Evolutionary conservation across 64 coral and sea anemone species (phyloP).

Genomic region (Astreopora myriophthalma): DNA sequence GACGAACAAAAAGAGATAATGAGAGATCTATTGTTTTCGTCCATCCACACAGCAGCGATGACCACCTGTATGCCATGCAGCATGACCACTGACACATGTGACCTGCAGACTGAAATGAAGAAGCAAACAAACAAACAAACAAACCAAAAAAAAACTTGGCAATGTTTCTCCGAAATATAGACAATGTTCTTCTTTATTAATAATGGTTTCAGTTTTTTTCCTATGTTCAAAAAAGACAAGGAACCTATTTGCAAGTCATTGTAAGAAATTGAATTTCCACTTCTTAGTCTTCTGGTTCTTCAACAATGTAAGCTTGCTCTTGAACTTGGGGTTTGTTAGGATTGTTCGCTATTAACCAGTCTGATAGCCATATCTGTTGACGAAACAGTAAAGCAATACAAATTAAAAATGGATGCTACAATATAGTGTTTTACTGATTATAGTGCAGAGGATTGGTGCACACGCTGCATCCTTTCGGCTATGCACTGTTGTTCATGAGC

Average conservation of each 20-base stretch:
- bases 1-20: too few relatives aligned
- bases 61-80: too few relatives aligned
- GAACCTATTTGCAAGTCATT: not conserved
- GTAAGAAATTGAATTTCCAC: not conserved
- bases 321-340: slow-evolving; percentile 78
- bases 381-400: slow-evolving; percentile 1
- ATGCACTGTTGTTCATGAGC: too few relatives aligned
- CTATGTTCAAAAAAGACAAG: not conserved
- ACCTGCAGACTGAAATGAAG: too few relatives aligned
- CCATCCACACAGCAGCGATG: too few relatives aligned
- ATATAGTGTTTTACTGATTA: too few relatives aligned
- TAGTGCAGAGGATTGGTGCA: too few relatives aligned
- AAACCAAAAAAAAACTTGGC: not conserved
- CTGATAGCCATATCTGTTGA: slow-evolving; percentile 76
- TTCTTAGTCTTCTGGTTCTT: slow-evolving; percentile 75
- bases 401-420: too few relatives aligned
- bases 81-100: too few relatives aligned
- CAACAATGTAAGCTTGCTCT: slow-evolving; percentile 72
- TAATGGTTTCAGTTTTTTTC: not conserved
- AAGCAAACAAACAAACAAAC: not conserved
- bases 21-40: too few relatives aligned
- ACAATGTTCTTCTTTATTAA: not conserved
- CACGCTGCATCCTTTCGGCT: too few relatives aligned
- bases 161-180: not conserved
- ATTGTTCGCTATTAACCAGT: slow-evolving; percentile 84